Percentiles rank a stretch among this genome's conserved stretches.
These are phyloP conservation scores for Desmophyllum pertusum DNA, from an alignment of 92 coral and sea anemone genomes.

Conservation along the genomic window DNA sequence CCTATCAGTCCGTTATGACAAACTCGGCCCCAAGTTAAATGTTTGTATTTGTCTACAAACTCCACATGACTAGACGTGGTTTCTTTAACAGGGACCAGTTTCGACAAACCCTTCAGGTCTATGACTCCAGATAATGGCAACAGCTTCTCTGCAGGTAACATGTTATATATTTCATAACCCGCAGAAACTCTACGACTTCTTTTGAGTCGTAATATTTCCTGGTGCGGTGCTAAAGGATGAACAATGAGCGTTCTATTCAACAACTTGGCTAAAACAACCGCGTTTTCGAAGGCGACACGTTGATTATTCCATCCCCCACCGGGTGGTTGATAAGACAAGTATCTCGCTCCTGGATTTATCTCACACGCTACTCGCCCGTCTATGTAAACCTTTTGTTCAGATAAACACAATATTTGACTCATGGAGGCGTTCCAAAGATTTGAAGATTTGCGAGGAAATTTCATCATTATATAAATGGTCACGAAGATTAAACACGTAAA, in stretches of 20 bases:
- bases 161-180: conserved; percentile 77
- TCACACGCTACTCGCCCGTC: conserved; percentile 65
- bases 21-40: conserved; percentile 61
- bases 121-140: conserved; percentile 82
- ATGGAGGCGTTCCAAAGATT: background rate
- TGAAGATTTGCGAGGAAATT: background rate
- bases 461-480: background rate
- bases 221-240: conserved; percentile 95
- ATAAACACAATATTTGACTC: background rate
- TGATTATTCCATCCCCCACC: conserved; percentile 99
- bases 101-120: conserved; percentile 70
- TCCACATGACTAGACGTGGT: conserved; percentile 63
- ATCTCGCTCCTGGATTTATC: conserved; percentile 44
- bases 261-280: conserved; percentile 83
- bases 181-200: conserved; percentile 20
- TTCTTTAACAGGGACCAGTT: conserved; percentile 81
- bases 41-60: conserved; percentile 51
- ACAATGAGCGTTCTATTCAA: conserved; percentile 83
- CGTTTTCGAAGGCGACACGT: conserved; percentile 95
- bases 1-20: conserved; percentile 91
- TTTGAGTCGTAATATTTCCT: conserved; percentile 62
- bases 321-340: conserved; percentile 94
- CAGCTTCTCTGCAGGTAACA: conserved; percentile 48
- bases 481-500: background rate
- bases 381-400: conserved; percentile 38